Evolutionary conservation across 2,113 vertebrate genomes (phyloP), one percentile per base, ranked within the genome.

Genomic region (Alectura lathami): DNA sequence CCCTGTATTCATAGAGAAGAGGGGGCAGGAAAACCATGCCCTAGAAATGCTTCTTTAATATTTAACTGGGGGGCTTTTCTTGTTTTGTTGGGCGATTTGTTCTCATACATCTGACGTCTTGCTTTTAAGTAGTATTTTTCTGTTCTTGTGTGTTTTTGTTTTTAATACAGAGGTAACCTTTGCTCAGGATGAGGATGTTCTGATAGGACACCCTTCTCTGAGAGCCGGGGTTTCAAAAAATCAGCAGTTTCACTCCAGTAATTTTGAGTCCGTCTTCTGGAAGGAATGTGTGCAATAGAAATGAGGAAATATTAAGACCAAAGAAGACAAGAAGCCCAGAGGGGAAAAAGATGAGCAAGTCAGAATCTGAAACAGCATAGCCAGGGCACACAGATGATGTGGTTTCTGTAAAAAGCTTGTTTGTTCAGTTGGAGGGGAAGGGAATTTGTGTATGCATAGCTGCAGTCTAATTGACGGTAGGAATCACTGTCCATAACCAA

Each of bases 371-470:
- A 94, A 80, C 17, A 96, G 83, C 66, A 68, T 14, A 90, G 82
- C 74, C 88, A 93, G 75, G 75, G 69, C 93, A 92, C 16, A 42
- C 72, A 64, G 68, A 83, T 83, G 50, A 76, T 86, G 86, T 77
- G 86, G 91, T 94, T 93, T 94, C 80, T 86, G 40, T 93, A 73
- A 90, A 88, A 90, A 86, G 50, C 83, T 88, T 90, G 83, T 94
- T 95, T 78, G 83, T 86, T 93, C 83, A 81, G 72, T 88, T 77
- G 77, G 83, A 88, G 48, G 32, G 57, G 72, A 89, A 88, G 63
- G n/a, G 68, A 69, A 88, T 93, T 90, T 77, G 59, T 80, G 20
- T 86, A 80, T 90, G 72, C 80, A 42, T 53, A 90, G 51, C 86
- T 93, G 88, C 67, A 86, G 59, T 80, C 95, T 88, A 74, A 73